Evolutionary conservation across 2,888 invertebrate species (phyloP), one percentile per base, ranked within the genome.

Genomic region (Ligdia adustata): DNA sequence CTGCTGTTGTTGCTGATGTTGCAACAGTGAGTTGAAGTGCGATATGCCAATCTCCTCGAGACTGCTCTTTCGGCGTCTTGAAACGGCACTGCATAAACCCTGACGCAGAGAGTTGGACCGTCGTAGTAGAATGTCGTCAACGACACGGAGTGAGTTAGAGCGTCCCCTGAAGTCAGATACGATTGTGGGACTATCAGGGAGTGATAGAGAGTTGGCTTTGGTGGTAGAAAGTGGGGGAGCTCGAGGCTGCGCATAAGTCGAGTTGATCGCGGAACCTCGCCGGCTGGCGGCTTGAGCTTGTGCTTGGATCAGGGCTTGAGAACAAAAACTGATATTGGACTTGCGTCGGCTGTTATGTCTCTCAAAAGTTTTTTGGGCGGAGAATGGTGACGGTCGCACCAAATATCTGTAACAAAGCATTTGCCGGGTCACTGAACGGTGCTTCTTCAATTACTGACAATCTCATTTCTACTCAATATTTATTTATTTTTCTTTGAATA

Each of bases 301-400:
- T n/a, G 84, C 79, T 85, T 85, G 83, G 52, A 95, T 92, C 52
- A 95, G 82, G 13, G 95, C 94, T 75, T 95, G 95, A 38, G 96
- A 96, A 79, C 96, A 96, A 82, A 96, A 96, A 74, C 96, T 97
- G 68, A 97, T 97, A 87, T 97, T 97, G 39, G 97, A 97, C 85
- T 97, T 97, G 39, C 97, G 92, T 5, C 97, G 91, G 53, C 96
- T 97, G 81, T 97, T 97, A 86, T 97, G 97, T 1, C 97, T 92
- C 75, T 97, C 97, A 82, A 97, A 98, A 0, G 97, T 97, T 87
- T 97, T 97, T 84, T 97, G 97, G 13, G 97, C 97, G 20, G 97
- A 97, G 80, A 98, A 97, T 6, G 98, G 98, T 73, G 97, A 98
- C 0, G 98, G 98, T 6, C 98, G 93, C 24, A 98, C 97, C 73